Conservation (phyloP, 64 coral and sea anemone genomes). For the Catalaphyllia jardinei region DNA sequence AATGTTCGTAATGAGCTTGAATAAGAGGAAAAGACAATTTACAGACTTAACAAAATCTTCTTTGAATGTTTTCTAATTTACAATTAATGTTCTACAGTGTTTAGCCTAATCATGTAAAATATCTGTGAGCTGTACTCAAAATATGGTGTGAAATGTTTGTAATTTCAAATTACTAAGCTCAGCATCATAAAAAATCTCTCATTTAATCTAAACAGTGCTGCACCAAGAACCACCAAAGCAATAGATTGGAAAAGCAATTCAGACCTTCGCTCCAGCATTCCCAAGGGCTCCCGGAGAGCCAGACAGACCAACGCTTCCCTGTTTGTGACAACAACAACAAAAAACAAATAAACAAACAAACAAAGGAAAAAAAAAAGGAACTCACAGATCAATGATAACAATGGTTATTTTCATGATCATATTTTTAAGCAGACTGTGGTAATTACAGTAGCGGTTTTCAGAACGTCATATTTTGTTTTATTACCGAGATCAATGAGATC, state of each 20-base stretch:
- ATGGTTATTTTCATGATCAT: too few relatives aligned
- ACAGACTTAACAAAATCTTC: too few relatives aligned
- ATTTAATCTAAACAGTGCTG: not conserved
- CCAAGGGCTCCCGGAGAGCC: not conserved
- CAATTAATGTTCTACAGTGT: too few relatives aligned
- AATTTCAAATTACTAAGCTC: not conserved
- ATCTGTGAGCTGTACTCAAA: too few relatives aligned
- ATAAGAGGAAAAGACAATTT: too few relatives aligned
- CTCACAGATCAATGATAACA: too few relatives aligned
- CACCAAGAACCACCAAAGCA: not conserved
- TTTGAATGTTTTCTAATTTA: too few relatives aligned
- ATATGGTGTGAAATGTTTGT: too few relatives aligned
- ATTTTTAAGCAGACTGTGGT: too few relatives aligned
- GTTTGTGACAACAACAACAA: not conserved
- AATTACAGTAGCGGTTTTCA: too few relatives aligned
- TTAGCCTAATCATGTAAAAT: too few relatives aligned
- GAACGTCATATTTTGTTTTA: not conserved
- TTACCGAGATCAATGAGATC: not conserved
- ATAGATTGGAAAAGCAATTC: not conserved
- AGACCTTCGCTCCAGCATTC: not conserved
- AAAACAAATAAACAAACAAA: not conserved
- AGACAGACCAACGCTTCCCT: slow-evolving; percentile 18
- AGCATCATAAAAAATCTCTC: not conserved
- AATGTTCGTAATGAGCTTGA: too few relatives aligned
- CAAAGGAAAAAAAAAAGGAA: not conserved